These are phyloP conservation scores for Eueremaeus valkanovi DNA, from an alignment of 2,888 invertebrate genomes.

Conservation along the genomic window DNA sequence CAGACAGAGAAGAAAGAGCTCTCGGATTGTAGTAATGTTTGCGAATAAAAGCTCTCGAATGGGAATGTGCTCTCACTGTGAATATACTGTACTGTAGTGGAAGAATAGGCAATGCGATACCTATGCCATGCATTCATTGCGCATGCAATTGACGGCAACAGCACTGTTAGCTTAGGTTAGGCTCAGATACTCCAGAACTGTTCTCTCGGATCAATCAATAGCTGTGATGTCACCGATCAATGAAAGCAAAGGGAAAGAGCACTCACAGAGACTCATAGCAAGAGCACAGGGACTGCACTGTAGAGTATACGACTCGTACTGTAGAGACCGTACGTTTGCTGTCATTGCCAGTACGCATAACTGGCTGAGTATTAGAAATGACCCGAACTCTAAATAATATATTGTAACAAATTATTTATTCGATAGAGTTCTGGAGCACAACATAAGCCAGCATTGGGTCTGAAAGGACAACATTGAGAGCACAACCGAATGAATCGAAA, in stretches of 20 bases:
- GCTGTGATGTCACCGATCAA: constrained; percentile 26
- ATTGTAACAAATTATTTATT: constrained; percentile 23
- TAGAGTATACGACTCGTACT: too few species aligned
- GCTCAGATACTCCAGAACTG: background rate
- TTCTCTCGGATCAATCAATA: constrained; percentile 13
- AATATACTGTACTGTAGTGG: too few species aligned
- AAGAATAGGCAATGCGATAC: too few species aligned
- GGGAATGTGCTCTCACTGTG: constrained; percentile 20
- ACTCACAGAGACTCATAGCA: constrained; percentile 17
- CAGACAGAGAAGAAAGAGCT: background rate
- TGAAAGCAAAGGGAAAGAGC: constrained; percentile 12
- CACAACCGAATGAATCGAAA: background rate
- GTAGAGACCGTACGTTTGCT: constrained; percentile 26
- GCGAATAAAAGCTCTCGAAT: background rate
- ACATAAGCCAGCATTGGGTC: background rate
- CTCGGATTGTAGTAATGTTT: background rate
- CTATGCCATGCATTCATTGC: background rate
- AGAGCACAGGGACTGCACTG: background rate
- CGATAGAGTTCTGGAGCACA: constrained; percentile 14
- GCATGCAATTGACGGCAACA: background rate
- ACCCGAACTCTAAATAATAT: constrained; percentile 25
- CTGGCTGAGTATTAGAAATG: constrained; percentile 22
- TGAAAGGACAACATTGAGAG: too few species aligned
- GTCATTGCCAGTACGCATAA: constrained; percentile 23
- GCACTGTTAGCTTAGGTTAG: background rate